Percentiles rank a stretch among this genome's conserved stretches.
phyloP scores from a whole-genome alignment of 2,888 invertebrate genomes.

The Tricholauxania praeusta region DNA sequence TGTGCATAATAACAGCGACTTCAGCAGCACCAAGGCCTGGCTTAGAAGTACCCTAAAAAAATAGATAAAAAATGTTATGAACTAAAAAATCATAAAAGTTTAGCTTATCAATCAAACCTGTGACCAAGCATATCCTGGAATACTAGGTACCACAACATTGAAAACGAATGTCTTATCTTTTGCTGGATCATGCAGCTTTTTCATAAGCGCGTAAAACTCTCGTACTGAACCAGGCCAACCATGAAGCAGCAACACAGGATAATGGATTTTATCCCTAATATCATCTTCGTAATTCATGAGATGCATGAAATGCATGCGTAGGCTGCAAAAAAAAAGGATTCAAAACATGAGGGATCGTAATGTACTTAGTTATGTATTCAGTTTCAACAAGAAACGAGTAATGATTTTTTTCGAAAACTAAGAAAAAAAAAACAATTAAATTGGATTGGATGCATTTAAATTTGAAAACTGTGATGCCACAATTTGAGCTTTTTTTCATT shows the following conservation, averaged over 20 bases:
- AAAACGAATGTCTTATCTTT: conserved; percentile 71
- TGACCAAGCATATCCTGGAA: conserved; percentile 69
- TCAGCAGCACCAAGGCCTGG: conserved; percentile 66
- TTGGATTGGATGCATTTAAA: too few relatives aligned
- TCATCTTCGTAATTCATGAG: conserved; percentile 71
- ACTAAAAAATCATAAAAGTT: background rate
- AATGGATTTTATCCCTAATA: conserved; percentile 62
- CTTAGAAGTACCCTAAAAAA: conserved; percentile 66
- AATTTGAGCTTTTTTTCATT: too few relatives aligned
- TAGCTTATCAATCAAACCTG: conserved; percentile 54
- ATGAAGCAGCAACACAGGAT: conserved; percentile 74
- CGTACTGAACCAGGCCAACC: conserved; percentile 92
- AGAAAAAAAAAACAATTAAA: too few relatives aligned
- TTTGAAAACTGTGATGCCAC: too few relatives aligned
- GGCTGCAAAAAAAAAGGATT: conserved; percentile 49
- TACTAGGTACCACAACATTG: conserved; percentile 71
- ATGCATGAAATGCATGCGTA: conserved; percentile 77
- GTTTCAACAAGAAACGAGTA: too few relatives aligned
- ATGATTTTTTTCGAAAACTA: too few relatives aligned
- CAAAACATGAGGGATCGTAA: background rate
- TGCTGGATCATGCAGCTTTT: conserved; percentile 71
- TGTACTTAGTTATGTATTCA: too few relatives aligned
- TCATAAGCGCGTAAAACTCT: conserved; percentile 86
- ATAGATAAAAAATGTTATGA: background rate
- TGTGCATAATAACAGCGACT: conserved; percentile 72